Conservation (phyloP, 2,888 invertebrate species). For the Gnatocerus cornutus region DNA sequence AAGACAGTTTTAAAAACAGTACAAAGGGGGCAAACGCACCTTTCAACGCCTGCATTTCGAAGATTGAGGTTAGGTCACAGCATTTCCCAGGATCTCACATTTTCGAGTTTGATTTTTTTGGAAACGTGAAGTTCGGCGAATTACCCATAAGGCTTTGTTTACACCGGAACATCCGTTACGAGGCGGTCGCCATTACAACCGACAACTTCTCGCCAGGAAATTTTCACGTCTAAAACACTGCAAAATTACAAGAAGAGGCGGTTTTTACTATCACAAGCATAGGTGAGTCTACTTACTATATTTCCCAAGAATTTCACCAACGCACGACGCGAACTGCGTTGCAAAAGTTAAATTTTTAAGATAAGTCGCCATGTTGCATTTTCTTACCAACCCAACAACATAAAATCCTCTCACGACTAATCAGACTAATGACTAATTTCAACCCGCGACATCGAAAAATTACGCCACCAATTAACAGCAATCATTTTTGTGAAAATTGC, state of each 20-base stretch:
- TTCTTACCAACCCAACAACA: conserved; percentile 8
- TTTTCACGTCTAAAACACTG: not conserved
- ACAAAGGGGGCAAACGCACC: conserved; percentile 3
- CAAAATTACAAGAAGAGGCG: conserved; percentile 3
- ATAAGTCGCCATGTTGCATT: conserved; percentile 28
- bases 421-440: too few relatives aligned
- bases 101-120: not conserved
- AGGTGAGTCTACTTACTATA: conserved; percentile 26
- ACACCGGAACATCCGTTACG: conserved; percentile 48
- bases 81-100: not conserved
- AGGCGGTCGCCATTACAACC: conserved; percentile 42
- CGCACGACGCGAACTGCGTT: not conserved
- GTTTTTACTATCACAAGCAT: not conserved
- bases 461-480: too few relatives aligned
- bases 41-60: conserved; percentile 27
- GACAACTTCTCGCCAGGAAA: conserved; percentile 9
- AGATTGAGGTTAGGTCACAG: conserved; percentile 30
- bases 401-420: too few relatives aligned
- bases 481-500: too few relatives aligned
- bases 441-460: too few relatives aligned
- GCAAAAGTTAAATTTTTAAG: conserved; percentile 29
- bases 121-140: not conserved
- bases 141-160: conserved; percentile 36
- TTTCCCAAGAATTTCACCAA: not conserved
- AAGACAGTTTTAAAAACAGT: conserved; percentile 27